phyloP scores from a whole-genome alignment of 1,140 invertebrate genomes.

The Drosophila quadrilineata region DNA sequence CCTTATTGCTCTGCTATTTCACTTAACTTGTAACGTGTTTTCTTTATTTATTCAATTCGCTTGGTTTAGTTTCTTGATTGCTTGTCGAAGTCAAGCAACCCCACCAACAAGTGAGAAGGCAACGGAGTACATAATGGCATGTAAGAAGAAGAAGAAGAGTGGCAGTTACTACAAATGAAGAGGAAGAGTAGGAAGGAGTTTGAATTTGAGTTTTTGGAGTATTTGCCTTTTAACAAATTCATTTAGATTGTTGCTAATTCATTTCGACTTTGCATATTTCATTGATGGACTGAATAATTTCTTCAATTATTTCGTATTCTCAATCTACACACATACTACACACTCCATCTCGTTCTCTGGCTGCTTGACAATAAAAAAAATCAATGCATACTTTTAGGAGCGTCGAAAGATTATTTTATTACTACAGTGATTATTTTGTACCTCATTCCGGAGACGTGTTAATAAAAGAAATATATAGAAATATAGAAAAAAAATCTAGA shows the following conservation, averaged over 20 bases:
- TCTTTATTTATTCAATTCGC: conserved; percentile 77
- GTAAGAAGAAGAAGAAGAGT: too few species aligned
- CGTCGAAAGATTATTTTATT: too few species aligned
- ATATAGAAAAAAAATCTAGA: too few species aligned
- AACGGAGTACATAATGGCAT: too few species aligned
- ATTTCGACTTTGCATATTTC: conserved; percentile 22
- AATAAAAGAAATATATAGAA: too few species aligned
- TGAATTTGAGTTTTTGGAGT: conserved; percentile 1
- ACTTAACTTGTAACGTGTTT: conserved; percentile 44
- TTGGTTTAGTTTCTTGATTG: conserved; percentile 77
- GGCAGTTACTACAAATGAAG: not conserved
- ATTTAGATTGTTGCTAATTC: conserved; percentile 37
- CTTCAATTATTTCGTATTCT: not conserved
- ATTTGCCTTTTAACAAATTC: conserved; percentile 25
- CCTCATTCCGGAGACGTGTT: too few species aligned
- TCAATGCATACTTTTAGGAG: conserved; percentile 55
- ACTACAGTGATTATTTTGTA: too few species aligned
- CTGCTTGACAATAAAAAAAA: too few species aligned
- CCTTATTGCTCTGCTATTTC: not conserved
- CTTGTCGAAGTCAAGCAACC: conserved; percentile 29
- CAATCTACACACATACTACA: not conserved
- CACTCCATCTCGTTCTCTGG: conserved; percentile 4
- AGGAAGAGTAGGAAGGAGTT: not conserved
- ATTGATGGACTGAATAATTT: not conserved
- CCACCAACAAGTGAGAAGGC: too few species aligned